Conservation (phyloP, 2,888 invertebrate species). For the Caenorhabditis zanzibari region DNA sequence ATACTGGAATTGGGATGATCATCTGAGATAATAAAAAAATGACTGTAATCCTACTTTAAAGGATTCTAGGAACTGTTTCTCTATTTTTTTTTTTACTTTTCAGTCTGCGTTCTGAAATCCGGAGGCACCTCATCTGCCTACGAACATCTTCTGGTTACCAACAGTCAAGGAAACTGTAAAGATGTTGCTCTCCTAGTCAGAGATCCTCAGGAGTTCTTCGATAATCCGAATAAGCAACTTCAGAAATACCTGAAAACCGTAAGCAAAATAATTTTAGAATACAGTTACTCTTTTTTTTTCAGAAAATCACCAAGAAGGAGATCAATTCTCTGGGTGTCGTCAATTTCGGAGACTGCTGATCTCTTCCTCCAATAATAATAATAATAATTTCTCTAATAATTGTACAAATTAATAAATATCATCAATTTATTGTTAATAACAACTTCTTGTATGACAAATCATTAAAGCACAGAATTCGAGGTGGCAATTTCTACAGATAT, state of each 20-base stretch:
- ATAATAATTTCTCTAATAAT: constrained; percentile 36
- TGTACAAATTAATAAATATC: constrained; percentile 59
- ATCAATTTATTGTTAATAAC: constrained; percentile 12
- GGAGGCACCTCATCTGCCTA: constrained; percentile 46
- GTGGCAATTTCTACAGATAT: background rate
- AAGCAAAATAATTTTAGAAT: constrained; percentile 20
- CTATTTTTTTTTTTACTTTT: background rate
- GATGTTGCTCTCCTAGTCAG: constrained; percentile 71
- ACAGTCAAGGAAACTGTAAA: constrained; percentile 70
- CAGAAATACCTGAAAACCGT: constrained; percentile 71
- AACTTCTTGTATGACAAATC: constrained; percentile 1
- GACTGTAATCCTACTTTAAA: no score
- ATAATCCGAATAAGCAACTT: constrained; percentile 67
- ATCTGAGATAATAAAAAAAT: no score
- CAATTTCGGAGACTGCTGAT: constrained; percentile 63
- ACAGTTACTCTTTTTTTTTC: constrained; percentile 31
- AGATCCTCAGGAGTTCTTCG: constrained; percentile 74
- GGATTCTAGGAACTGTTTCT: no score
- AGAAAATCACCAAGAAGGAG: constrained; percentile 68
- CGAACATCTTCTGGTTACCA: constrained; percentile 66
- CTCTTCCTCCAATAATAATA: background rate
- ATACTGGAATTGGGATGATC: no score
- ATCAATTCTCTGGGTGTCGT: constrained; percentile 68
- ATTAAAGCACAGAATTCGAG: background rate
- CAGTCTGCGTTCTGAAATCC: constrained; percentile 63